Conservation (phyloP, 1,140 invertebrate species). For the Aphidius gifuensis region DNA sequence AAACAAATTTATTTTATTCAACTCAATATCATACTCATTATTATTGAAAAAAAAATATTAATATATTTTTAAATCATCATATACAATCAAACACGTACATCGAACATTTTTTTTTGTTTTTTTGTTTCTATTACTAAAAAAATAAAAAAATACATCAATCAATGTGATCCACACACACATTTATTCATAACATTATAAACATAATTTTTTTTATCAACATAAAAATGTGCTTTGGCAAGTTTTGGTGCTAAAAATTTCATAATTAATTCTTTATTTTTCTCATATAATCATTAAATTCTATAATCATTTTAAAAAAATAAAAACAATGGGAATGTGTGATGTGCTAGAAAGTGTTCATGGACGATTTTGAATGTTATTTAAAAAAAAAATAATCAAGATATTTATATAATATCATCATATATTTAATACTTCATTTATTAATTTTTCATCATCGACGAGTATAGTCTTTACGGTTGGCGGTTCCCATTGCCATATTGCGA, state of each 20-base stretch:
- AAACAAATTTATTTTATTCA: constrained; percentile 3
- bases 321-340: too few species aligned
- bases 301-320: too few species aligned
- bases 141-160: constrained; percentile 15
- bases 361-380: too few species aligned
- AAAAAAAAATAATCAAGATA: too few species aligned
- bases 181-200: constrained; percentile 34
- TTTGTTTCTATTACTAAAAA: constrained; percentile 6
- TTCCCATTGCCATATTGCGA: constrained; percentile 90
- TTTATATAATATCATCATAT: too few species aligned
- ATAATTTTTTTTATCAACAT: constrained; percentile 22
- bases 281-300: too few species aligned
- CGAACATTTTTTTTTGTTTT: not conserved
- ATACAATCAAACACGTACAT: constrained; percentile 2
- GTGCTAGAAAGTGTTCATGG: too few species aligned
- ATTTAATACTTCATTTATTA: constrained; percentile 29
- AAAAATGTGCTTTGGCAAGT: not conserved
- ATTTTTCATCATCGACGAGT: constrained; percentile 50
- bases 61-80: constrained; percentile 8
- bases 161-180: not conserved
- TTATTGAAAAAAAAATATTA: not conserved
- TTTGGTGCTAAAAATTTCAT: too few species aligned
- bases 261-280: too few species aligned
- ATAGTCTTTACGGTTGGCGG: constrained; percentile 89
- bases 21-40: not conserved